Evolutionary conservation across 2,888 invertebrate genomes (phyloP), one percentile per base, ranked within the genome.

Genomic region (Hedya salicella): DNA sequence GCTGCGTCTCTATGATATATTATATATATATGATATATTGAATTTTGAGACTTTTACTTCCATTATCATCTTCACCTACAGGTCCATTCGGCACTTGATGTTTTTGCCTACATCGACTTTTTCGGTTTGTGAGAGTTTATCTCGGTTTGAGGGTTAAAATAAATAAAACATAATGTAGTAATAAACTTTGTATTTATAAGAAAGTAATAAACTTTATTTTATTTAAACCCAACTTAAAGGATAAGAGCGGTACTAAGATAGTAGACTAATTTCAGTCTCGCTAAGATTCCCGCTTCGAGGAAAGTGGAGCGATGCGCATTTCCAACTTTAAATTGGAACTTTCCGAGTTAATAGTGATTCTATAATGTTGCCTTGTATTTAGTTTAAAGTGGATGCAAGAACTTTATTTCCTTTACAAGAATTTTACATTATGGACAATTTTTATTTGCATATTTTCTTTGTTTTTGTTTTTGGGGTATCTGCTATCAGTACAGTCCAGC

Each of bases 281-380:
- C 59, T 36, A 60, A 65, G 46, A 65, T 48, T 46, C 50, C 16
- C 46, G 32, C 44, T 52, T 9, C 9, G 36, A 52, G 52, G 39
- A 46, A 59, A 39, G 59, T 36, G 11, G 42, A 50, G 56, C 64
- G 50, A 32, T 65, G 65, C 59, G 59, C 59, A 60, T 65, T 65
- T 59, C 46, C 46, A 59, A 65, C 52, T 65, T 60, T 65, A 65
- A 65, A 67, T 49, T 67, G 54, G 62, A 67, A 62, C 62, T 67
- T 62, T n/a, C 40, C 61, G 48, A 61, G 48, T 61, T 66, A 42
- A 61, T 61, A 49, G 61, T 54, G 48, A 67, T 56, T 62, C 21
- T 61, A 54, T 61, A 54, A 62, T 54, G 48, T 59, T 63, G 44
- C 60, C 42, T 49, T 9, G 30, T 62, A 61, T 62, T 53, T 61